Evolutionary conservation across 1,140 invertebrate genomes (phyloP), one percentile per base, ranked within the genome.

Genomic region (Rhyzopertha dominica): DNA sequence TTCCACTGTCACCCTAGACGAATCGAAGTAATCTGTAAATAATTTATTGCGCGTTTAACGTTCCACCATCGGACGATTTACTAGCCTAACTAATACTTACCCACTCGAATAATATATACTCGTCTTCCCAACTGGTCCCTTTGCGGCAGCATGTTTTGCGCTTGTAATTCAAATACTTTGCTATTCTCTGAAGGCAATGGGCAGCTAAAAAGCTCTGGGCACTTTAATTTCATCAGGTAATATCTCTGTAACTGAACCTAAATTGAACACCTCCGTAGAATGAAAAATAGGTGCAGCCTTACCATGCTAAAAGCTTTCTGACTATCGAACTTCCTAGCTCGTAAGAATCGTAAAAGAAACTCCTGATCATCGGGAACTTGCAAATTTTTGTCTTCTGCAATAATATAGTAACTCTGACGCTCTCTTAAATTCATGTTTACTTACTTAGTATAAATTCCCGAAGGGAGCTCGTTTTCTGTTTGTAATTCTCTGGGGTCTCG

Each of bases 261-360:
- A 16, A 17, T 38, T 36, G 13, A 12, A 14, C 5, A n/a, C 30
- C 47, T 51, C 16, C 30, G 29, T 10, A 41, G 8, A 34, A 20
- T 24, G 25, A 22, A n/a, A 25, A 43, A 44, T 39, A 25, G n/a
- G 20, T n/a, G 16, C 36, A 30, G 28, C 9, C 31, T 44, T 50
- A 46, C 67, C 65, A 79, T 68, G 23, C 69, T 69, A 48, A 76
- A 77, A 5, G 72, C 60, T 56, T 66, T 72, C 16, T 73, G 69
- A 3, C 68, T 51, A 41, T 77, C 63, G 50, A 75, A 79, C 59
- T 79, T 79, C 41, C 74, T 74, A 5, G 69, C 66, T 31, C 76
- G 57, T 20, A 79, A 51, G 58, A 79, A 81, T 32, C 73, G 65
- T n/a, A 76, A 38, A 19, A 79, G 63, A 18, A 73, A 74, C 49